These are phyloP conservation scores for Aleiodes sp. DNA, from an alignment of 1,140 invertebrate genomes.

Conservation along the genomic window DNA sequence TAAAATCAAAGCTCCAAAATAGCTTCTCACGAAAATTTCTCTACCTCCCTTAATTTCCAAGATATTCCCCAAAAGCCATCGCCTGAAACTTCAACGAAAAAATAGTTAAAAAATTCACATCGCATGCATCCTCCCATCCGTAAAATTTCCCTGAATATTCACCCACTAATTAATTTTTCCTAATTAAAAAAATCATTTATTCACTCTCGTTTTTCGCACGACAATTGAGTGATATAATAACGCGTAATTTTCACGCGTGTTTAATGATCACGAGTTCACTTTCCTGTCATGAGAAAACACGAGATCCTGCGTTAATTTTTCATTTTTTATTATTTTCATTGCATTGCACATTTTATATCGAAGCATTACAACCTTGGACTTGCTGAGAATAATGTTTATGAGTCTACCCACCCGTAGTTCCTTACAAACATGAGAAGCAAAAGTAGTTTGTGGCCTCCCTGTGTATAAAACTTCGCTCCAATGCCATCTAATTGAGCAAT, in stretches of 20 bases:
- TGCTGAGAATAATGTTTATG: slow-evolving; percentile 47
- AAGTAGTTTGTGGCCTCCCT: slow-evolving; percentile 4
- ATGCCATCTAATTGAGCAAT: slow-evolving; percentile 57
- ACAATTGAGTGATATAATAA: neutral
- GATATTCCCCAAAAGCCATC: too few species aligned
- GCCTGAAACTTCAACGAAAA: too few species aligned
- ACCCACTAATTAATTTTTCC: neutral
- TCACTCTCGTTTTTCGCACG: neutral
- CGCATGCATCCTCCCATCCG: too few species aligned
- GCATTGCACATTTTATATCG: slow-evolving; percentile 45
- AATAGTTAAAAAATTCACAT: too few species aligned
- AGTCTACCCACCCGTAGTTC: slow-evolving; percentile 60
- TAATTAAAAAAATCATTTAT: neutral
- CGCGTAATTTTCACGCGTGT: neutral
- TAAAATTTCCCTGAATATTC: neutral
- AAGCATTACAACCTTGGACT: slow-evolving; percentile 56
- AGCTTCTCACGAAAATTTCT: too few species aligned
- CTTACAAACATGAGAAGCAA: slow-evolving; percentile 39
- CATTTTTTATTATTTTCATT: neutral
- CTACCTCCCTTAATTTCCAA: too few species aligned
- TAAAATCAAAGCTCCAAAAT: too few species aligned
- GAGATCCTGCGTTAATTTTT: neutral
- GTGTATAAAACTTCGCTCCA: slow-evolving; percentile 43
- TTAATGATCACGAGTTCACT: neutral
- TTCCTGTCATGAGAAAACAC: slow-evolving; percentile 5